These are phyloP conservation scores for Anolis apletophallus DNA, from an alignment of 2,797 vertebrate species.

Conservation along the genomic window DNA sequence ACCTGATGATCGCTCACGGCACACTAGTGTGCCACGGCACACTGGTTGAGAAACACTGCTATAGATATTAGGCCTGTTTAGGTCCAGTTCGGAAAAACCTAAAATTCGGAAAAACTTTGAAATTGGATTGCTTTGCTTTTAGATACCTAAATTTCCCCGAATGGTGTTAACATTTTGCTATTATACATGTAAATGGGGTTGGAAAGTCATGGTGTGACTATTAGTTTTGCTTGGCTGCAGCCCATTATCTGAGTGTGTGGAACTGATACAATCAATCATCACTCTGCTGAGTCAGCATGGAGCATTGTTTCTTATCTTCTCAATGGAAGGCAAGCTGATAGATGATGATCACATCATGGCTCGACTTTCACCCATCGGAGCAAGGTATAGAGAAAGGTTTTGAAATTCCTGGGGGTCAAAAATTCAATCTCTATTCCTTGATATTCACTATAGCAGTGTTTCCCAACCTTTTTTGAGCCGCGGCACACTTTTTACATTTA, in stretches of 20 bases:
- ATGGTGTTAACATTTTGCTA: not conserved
- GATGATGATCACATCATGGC: not conserved
- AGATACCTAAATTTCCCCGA: not conserved
- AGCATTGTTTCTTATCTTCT: slow-evolving; percentile 4
- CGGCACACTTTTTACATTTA: too few species aligned
- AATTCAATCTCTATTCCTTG: not conserved
- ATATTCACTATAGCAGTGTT: not conserved
- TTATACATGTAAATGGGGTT: not conserved
- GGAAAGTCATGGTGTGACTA: not conserved
- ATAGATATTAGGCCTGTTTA: too few species aligned
- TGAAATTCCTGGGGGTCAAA: not conserved
- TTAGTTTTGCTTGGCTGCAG: not conserved
- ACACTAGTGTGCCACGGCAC: too few species aligned
- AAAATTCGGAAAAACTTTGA: too few species aligned
- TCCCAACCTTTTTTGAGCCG: too few species aligned
- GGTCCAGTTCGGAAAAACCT: too few species aligned
- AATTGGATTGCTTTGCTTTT: not conserved
- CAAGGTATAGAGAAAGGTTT: too few species aligned
- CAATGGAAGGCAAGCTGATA: not conserved
- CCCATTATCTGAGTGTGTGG: not conserved
- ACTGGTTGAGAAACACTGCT: too few species aligned
- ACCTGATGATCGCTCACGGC: too few species aligned
- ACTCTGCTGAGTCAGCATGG: not conserved
- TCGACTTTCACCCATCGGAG: not conserved
- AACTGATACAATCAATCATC: slow-evolving; percentile 15